Percentiles rank a stretch among this genome's conserved stretches.
These are phyloP conservation scores for Clupea harengus DNA, from an alignment of 2,113 vertebrate genomes.

Conservation along the genomic window DNA sequence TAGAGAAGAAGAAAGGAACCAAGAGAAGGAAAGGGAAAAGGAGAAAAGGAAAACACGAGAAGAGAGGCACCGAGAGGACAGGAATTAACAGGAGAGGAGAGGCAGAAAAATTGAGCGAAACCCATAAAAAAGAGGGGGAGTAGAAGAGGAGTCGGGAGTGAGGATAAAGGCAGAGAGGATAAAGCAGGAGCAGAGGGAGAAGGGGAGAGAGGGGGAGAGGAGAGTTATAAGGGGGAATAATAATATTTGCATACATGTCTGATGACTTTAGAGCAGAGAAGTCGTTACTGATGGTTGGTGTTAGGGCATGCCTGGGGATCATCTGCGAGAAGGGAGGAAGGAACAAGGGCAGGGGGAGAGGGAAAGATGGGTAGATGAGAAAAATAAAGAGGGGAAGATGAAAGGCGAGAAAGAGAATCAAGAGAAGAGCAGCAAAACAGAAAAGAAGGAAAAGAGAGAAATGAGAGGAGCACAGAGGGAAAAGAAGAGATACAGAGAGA, in stretches of 20 bases:
- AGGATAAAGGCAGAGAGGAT: slow-evolving; percentile 10
- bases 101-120: neutral
- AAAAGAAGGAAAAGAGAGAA: slow-evolving; percentile 44
- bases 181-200: slow-evolving; percentile 38
- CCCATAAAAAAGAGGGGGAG: slow-evolving; percentile 24
- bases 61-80: slow-evolving; percentile 22
- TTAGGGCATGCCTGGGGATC: slow-evolving; percentile 18
- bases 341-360: slow-evolving; percentile 33
- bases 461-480: slow-evolving; percentile 51
- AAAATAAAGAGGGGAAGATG: slow-evolving; percentile 36
- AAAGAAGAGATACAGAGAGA: slow-evolving; percentile 45
- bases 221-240: slow-evolving; percentile 12
- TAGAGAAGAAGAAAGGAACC: neutral
- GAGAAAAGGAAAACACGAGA: neutral
- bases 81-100: slow-evolving; percentile 42
- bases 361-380: slow-evolving; percentile 51
- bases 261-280: slow-evolving; percentile 21
- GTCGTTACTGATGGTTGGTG: slow-evolving; percentile 21
- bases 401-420: slow-evolving; percentile 46
- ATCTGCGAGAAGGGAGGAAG: neutral
- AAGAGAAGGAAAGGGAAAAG: neutral
- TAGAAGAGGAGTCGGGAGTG: neutral
- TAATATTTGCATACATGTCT: slow-evolving; percentile 36
- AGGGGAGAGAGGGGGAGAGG: slow-evolving; percentile 10
- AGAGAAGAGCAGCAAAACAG: neutral